These are phyloP conservation scores for Sialia sialis DNA, from an alignment of 2,113 vertebrate species.

Conservation along the genomic window DNA sequence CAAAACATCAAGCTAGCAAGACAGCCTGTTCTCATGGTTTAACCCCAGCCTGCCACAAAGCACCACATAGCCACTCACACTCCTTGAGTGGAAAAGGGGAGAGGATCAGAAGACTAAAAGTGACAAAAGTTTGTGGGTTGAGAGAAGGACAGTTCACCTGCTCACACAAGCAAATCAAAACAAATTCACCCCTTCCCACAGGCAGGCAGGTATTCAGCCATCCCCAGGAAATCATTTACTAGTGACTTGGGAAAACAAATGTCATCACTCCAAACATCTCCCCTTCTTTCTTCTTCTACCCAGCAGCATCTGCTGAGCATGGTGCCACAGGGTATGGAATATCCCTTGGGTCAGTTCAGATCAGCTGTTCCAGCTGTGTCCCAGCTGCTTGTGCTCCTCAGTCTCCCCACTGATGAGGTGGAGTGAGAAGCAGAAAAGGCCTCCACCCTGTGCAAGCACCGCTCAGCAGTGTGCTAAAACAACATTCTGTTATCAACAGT, in stretches of 20 bases:
- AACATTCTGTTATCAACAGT: not conserved
- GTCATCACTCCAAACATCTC: not conserved
- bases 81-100: not conserved
- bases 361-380: not conserved
- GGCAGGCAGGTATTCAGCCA: not conserved
- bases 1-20: constrained; percentile 4
- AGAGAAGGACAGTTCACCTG: not conserved
- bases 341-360: not conserved
- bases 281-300: not conserved
- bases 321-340: not conserved
- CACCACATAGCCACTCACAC: not conserved
- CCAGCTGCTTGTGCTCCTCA: not conserved
- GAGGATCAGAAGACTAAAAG: not conserved
- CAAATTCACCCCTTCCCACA: not conserved
- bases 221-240: not conserved
- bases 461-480: not conserved
- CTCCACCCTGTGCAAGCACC: not conserved
- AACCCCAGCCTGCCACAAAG: not conserved
- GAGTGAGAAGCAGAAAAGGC: not conserved
- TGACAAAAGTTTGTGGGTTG: not conserved
- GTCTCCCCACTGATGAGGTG: not conserved
- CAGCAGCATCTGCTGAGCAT: not conserved
- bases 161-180: not conserved
- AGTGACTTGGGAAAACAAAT: not conserved
- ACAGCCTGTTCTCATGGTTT: not conserved